Evolutionary conservation across 1,140 invertebrate species (phyloP).

Genomic region (Lasaia peninsularis): DNA sequence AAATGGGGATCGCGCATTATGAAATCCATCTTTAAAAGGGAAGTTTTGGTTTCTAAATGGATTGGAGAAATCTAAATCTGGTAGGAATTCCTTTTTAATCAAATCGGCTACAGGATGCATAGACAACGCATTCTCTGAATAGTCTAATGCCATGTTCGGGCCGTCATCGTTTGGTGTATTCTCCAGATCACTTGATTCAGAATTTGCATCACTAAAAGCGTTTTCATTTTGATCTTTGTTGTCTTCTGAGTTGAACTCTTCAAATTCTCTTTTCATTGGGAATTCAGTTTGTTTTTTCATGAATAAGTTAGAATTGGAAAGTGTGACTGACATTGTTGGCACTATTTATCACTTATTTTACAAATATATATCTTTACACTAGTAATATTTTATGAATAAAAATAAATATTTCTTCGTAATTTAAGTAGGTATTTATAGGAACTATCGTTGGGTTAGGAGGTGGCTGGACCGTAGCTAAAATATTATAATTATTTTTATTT

Average conservation of each 20-base stretch:
- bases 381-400: slow-evolving; percentile 61
- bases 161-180: slow-evolving; percentile 60
- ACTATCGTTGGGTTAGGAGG: slow-evolving; percentile 77
- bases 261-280: slow-evolving; percentile 66
- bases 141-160: slow-evolving; percentile 53
- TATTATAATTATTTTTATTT: slow-evolving; percentile 23
- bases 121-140: slow-evolving; percentile 55
- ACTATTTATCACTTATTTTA: slow-evolving; percentile 49
- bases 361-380: slow-evolving; percentile 56
- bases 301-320: slow-evolving; percentile 58
- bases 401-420: slow-evolving; percentile 69
- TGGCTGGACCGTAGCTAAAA: slow-evolving; percentile 60
- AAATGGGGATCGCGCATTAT: slow-evolving; percentile 73
- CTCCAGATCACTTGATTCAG: slow-evolving; percentile 65
- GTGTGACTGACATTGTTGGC: slow-evolving; percentile 65
- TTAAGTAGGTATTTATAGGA: slow-evolving; percentile 77
- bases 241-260: slow-evolving; percentile 54
- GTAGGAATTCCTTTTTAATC: slow-evolving; percentile 74
- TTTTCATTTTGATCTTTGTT: slow-evolving; percentile 53
- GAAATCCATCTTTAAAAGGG: slow-evolving; percentile 61
- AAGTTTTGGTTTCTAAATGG: slow-evolving; percentile 63
- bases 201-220: slow-evolving; percentile 55
- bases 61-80: slow-evolving; percentile 69
- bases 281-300: slow-evolving; percentile 62
- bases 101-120: slow-evolving; percentile 69